These are phyloP conservation scores for Amphiduros pacificus DNA, from an alignment of 2,888 invertebrate genomes.

Conservation along the genomic window DNA sequence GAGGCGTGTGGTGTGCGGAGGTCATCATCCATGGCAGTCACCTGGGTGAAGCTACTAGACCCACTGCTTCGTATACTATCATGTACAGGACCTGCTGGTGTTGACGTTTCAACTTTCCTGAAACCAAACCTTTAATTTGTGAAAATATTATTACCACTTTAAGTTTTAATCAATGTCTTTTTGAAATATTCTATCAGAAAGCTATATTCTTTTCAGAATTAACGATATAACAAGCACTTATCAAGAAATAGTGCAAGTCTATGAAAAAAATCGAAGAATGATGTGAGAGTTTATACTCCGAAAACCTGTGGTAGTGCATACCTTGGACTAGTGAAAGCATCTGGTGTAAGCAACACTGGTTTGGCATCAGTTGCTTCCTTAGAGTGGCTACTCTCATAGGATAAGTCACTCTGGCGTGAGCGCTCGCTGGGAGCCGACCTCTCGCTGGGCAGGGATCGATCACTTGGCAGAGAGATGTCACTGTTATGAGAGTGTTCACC, in stretches of 20 bases:
- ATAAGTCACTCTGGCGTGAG: constrained; percentile 12
- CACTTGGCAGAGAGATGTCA: constrained; percentile 1
- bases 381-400: background rate
- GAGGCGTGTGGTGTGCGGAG: constrained; percentile 40
- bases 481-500: no score
- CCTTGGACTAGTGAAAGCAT: constrained; percentile 69
- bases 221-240: no score
- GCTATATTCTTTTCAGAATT: no score
- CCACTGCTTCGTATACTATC: constrained; percentile 30
- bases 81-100: background rate
- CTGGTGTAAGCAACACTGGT: constrained; percentile 72
- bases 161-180: no score
- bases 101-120: constrained; percentile 7
- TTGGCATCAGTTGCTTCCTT: constrained; percentile 22
- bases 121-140: no score
- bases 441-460: constrained; percentile 3
- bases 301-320: no score
- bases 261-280: no score
- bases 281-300: no score
- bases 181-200: no score
- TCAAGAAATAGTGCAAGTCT: no score
- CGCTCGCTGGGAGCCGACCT: background rate
- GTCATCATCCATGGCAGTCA: constrained; percentile 42
- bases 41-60: constrained; percentile 47
- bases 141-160: no score